Evolutionary conservation across 37 sponge, comb jelly and placozoan species (phyloP), one percentile per base, ranked within the genome.

Genomic region (Halisarca cf. caerulea): DNA sequence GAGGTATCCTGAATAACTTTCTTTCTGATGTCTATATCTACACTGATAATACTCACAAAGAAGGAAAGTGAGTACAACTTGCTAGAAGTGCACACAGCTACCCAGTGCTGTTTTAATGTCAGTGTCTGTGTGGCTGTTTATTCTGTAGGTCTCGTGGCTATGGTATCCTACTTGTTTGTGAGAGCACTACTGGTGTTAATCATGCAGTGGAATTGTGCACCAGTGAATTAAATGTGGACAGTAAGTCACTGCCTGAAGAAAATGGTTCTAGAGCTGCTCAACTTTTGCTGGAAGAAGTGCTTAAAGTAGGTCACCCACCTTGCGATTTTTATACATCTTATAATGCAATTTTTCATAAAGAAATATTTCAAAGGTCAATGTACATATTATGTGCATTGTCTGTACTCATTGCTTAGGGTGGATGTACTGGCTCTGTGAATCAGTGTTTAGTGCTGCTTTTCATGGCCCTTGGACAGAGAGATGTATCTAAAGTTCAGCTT

Each of bases 21-120:
- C 81, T 98, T 15, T 92, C 97, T 23, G 99, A 99, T 81, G 93
- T 99, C 32, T 99, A 94, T 88, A 99, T 99, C 69, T 47, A 47
- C 51, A 47, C 51, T 14, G 51, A 47, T 47, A 6, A 47, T 47
- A 47, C 9, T 11, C 6, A 51, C 15, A 86, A 94, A n/a, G 88
- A 84, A 43, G 97, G 94, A 45, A 92, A 85, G 91, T 94, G 66
- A 80, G 94, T 47, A 6, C 27, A 23, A 34, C 59, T 40, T 8
- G 55, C 11, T 30, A 61, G 45, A 30, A 57, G 2, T 53, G 38
- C 3, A 59, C 64, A 6, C 68, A 53, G 59, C 36, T 68, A n/a
- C 40, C 41, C 51, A 14, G 51, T 47, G 6, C 51, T 47, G 53
- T 33, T 4, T 41, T 32, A 14, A 42, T 42, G 28, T 66, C 20